phyloP scores from a whole-genome alignment of 1,140 invertebrate genomes.

The Dermatophagoides farinae region DNA sequence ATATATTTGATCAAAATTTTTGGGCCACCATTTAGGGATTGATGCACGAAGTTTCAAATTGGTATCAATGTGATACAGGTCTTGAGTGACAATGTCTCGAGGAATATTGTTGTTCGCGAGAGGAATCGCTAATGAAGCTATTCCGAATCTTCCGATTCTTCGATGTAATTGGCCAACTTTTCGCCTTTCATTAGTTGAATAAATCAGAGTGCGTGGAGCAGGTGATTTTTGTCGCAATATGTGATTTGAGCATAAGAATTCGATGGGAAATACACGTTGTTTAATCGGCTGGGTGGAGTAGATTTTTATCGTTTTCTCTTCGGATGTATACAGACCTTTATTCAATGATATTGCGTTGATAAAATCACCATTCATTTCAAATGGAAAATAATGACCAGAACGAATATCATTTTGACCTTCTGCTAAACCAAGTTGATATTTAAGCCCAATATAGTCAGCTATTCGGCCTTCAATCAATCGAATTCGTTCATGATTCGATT shows the following conservation, averaged over 20 bases:
- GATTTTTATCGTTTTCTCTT: constrained; percentile 27
- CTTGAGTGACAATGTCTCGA: not conserved
- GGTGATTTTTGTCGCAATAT: not conserved
- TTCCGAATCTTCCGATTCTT: not conserved
- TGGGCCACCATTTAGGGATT: constrained; percentile 5
- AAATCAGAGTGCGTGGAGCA: not conserved
- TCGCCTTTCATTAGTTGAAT: not conserved
- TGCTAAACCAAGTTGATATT: constrained; percentile 61
- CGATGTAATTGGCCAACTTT: not conserved
- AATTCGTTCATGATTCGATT: not conserved
- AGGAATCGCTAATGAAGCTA: not conserved
- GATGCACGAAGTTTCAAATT: not conserved
- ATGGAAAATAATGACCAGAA: constrained; percentile 56
- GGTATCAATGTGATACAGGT: not conserved
- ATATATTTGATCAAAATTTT: not conserved
- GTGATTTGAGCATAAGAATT: not conserved
- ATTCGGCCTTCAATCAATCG: not conserved
- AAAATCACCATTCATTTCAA: constrained; percentile 84
- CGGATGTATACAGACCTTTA: constrained; percentile 49
- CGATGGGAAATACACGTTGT: constrained; percentile 5
- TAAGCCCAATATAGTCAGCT: constrained; percentile 26
- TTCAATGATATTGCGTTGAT: constrained; percentile 82
- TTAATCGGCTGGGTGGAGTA: constrained; percentile 2
- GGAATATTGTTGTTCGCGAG: not conserved
- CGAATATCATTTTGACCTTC: constrained; percentile 67